Percentiles rank a stretch among this genome's conserved stretches.
Evolutionary conservation across 1,140 invertebrate genomes (phyloP).

Genomic region (Rhopalosiphum padi): DNA sequence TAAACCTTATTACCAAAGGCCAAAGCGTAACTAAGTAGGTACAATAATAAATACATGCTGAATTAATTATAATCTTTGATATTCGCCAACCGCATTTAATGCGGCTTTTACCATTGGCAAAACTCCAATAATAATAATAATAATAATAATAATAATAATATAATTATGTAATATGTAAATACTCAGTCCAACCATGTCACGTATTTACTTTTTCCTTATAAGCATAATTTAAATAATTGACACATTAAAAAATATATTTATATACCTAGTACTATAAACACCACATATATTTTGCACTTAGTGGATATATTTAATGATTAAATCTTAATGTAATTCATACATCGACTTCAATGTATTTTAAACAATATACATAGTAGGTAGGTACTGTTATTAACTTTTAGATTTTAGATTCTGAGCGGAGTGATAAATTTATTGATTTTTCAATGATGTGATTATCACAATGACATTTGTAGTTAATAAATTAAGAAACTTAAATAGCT

Average conservation of each 20-base stretch:
- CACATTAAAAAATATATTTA: background rate
- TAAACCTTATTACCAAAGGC: background rate
- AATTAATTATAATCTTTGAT: constrained; percentile 16
- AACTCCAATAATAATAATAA: background rate
- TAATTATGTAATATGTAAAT: background rate
- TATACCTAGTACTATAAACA: background rate
- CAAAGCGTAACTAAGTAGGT: background rate
- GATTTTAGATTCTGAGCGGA: too few species aligned
- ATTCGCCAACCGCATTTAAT: background rate
- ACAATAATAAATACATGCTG: background rate
- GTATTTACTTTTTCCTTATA: background rate
- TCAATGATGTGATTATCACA: too few species aligned
- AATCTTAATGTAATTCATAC: background rate
- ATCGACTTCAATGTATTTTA: too few species aligned
- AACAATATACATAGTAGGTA: too few species aligned
- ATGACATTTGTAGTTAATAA: too few species aligned
- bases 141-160: constrained; percentile 1
- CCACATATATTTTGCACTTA: background rate
- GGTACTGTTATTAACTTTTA: too few species aligned
- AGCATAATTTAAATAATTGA: background rate
- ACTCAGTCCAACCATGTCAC: background rate
- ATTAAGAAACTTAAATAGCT: too few species aligned
- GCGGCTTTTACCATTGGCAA: background rate
- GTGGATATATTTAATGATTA: background rate
- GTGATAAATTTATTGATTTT: too few species aligned